Conservation (phyloP, 2,113 vertebrate species). For the Takifugu flavidus region DNA sequence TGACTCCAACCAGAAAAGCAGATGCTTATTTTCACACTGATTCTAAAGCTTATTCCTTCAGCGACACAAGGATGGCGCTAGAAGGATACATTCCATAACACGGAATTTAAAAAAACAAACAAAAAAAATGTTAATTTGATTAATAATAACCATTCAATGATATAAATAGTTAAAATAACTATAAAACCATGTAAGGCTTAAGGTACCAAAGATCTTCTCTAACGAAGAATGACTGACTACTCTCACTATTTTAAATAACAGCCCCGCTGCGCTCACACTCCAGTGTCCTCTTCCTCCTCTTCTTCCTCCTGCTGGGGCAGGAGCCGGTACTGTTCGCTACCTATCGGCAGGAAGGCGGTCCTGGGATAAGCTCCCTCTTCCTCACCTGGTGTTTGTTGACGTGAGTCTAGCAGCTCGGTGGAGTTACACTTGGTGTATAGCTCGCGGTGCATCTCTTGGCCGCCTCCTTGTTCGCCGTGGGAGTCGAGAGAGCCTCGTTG, state of each 20-base stretch:
- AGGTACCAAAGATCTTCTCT: conserved; percentile 5
- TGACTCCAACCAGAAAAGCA: no score
- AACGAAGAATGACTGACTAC: conserved; percentile 4
- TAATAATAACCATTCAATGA: conserved; percentile 3
- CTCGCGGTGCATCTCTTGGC: conserved; percentile 81
- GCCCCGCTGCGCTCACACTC: conserved; percentile 46
- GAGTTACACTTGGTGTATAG: conserved; percentile 70
- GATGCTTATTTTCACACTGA: no score
- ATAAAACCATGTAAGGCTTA: conserved; percentile 1
- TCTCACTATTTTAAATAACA: neutral
- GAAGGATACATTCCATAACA: conserved; percentile 1
- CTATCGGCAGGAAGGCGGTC: conserved; percentile 54
- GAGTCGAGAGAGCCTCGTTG: conserved; percentile 32
- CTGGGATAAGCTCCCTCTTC: conserved; percentile 39
- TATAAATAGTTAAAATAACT: conserved; percentile 31
- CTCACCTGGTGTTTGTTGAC: conserved; percentile 12
- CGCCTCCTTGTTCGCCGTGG: conserved; percentile 58
- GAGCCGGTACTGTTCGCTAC: conserved; percentile 68
- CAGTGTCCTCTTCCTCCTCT: conserved; percentile 69
- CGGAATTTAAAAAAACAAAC: neutral
- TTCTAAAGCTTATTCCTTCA: conserved; percentile 4
- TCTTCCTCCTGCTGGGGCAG: conserved; percentile 73
- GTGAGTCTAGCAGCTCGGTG: conserved; percentile 54
- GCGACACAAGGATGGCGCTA: neutral
- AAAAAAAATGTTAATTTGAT: neutral